Conservation (phyloP, 2,113 vertebrate genomes). For the Gymnorhina tibicen region DNA sequence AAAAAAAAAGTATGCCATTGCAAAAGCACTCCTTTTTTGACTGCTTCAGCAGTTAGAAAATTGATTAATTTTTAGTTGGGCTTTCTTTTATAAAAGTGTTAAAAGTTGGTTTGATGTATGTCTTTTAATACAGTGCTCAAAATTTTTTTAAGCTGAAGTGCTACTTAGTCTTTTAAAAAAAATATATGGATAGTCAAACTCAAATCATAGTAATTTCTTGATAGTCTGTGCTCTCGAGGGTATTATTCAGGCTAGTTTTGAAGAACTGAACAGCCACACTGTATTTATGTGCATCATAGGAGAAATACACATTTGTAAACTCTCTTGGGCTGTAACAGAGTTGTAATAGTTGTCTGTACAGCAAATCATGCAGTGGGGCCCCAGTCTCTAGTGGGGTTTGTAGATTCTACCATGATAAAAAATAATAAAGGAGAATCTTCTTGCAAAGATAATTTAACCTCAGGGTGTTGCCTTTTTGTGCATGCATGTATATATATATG, state of each 20-base stretch:
- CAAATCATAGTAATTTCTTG: neutral
- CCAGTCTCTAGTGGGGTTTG: neutral
- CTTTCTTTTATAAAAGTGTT: neutral
- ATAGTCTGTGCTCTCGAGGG: neutral
- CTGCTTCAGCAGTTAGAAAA: neutral
- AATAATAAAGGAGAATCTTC: neutral
- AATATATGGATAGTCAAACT: neutral
- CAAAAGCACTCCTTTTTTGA: neutral
- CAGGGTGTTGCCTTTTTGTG: slow-evolving; percentile 11
- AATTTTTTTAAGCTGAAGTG: neutral
- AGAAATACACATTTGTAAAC: slow-evolving; percentile 23
- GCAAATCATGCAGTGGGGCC: neutral
- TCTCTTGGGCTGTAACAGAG: neutral
- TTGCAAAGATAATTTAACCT: neutral
- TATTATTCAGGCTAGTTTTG: neutral
- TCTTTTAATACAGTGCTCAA: neutral
- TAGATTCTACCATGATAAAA: slow-evolving; percentile 29
- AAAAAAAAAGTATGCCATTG: neutral
- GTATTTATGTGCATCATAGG: slow-evolving; percentile 13
- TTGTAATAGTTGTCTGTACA: slow-evolving; percentile 12
- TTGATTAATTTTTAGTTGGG: neutral
- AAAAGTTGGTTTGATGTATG: neutral
- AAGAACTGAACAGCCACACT: neutral
- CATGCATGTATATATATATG: neutral
- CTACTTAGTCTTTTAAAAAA: neutral